These are phyloP conservation scores for Pterocles gutturalis DNA, from an alignment of 2,113 vertebrate species.

Conservation along the genomic window DNA sequence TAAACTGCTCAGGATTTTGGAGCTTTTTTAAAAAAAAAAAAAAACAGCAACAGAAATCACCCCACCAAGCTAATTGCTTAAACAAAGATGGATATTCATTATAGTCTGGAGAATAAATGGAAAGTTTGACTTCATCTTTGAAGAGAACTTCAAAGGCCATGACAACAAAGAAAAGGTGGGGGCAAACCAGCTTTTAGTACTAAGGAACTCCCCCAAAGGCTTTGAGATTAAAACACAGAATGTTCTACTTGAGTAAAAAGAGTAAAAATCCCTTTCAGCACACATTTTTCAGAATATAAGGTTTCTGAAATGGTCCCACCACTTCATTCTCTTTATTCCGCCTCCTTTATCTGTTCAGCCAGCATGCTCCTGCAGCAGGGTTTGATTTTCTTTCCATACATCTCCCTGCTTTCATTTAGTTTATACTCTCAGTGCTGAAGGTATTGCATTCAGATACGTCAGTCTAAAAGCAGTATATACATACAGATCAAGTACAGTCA, in stretches of 20 bases:
- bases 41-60: neutral
- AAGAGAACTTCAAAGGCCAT: neutral
- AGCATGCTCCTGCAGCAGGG: neutral
- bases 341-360: neutral
- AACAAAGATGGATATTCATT: neutral
- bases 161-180: neutral
- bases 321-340: neutral
- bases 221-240: neutral
- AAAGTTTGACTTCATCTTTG: neutral
- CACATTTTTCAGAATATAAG: neutral
- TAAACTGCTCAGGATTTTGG: neutral
- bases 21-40: too few relatives aligned
- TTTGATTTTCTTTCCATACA: neutral
- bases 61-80: neutral
- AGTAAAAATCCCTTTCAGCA: neutral
- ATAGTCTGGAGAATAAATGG: neutral
- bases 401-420: neutral
- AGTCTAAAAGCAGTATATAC: neutral
- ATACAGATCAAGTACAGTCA: neutral
- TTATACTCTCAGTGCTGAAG: neutral
- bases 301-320: neutral
- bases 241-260: neutral
- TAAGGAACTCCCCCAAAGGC: neutral
- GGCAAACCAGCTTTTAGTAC: neutral
- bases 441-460: neutral